These are phyloP conservation scores for Sebastes matsubarae DNA, from an alignment of 2,797 vertebrate species.

Conservation along the genomic window DNA sequence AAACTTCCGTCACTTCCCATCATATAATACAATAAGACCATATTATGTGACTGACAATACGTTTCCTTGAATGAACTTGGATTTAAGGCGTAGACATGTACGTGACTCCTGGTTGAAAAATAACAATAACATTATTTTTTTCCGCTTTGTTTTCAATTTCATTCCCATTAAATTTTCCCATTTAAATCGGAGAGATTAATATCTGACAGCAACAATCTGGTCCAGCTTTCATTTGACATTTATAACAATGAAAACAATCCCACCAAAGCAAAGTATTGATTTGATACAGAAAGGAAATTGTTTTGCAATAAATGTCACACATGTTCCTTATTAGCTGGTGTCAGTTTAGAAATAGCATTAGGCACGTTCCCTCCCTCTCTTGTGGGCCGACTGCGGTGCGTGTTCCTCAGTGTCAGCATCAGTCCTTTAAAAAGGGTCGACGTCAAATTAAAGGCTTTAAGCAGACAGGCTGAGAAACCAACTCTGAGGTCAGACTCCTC, in stretches of 20 bases:
- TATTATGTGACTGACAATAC: neutral
- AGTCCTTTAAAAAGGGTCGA: slow-evolving; percentile 37
- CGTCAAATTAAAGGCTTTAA: slow-evolving; percentile 51
- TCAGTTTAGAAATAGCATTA: slow-evolving; percentile 60
- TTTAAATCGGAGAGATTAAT: slow-evolving; percentile 9
- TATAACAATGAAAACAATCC: slow-evolving; percentile 53
- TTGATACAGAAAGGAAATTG: slow-evolving; percentile 53
- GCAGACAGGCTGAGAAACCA: slow-evolving; percentile 29
- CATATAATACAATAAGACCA: neutral
- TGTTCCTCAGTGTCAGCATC: slow-evolving; percentile 53
- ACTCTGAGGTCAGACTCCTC: slow-evolving; percentile 52
- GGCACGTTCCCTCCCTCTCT: slow-evolving; percentile 59
- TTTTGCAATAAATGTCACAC: slow-evolving; percentile 67
- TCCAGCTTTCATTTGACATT: slow-evolving; percentile 50
- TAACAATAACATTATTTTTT: slow-evolving; percentile 1
- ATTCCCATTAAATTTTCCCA: neutral
- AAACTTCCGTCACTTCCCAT: neutral
- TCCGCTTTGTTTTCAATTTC: neutral
- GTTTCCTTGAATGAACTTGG: slow-evolving; percentile 1
- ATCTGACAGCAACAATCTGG: slow-evolving; percentile 28
- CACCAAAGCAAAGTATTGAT: slow-evolving; percentile 52
- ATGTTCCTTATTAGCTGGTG: slow-evolving; percentile 71
- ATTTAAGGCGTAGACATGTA: neutral
- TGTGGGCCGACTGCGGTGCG: slow-evolving; percentile 46
- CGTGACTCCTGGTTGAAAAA: slow-evolving; percentile 1